These are phyloP conservation scores for Alentia gelatinosa DNA, from an alignment of 2,888 invertebrate genomes.

Conservation along the genomic window DNA sequence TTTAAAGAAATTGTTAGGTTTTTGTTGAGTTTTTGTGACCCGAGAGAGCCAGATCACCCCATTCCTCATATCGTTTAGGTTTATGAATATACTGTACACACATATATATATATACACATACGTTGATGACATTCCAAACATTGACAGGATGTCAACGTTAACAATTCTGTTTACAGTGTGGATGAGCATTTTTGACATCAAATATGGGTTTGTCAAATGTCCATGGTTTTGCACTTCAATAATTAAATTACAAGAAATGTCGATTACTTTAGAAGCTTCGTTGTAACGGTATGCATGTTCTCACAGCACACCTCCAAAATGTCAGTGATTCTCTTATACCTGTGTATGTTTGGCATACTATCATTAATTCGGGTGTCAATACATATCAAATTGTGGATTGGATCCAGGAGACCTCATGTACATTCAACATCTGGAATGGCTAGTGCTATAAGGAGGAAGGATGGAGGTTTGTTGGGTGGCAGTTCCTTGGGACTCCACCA, in stretches of 20 bases:
- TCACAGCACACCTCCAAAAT: not conserved
- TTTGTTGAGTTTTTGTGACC: not conserved
- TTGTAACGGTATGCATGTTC: not conserved
- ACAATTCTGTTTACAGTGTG: not conserved
- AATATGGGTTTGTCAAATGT: not conserved
- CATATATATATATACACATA: not conserved
- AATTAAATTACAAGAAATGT: not conserved
- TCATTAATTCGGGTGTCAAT: not conserved
- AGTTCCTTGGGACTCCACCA: not conserved
- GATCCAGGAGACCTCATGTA: not conserved
- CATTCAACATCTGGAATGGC: constrained; percentile 4
- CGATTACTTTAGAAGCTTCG: not conserved
- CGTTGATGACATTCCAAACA: not conserved
- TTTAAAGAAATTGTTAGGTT: not conserved
- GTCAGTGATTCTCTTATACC: not conserved
- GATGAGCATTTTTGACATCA: not conserved
- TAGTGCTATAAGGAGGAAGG: not conserved
- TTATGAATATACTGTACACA: not conserved
- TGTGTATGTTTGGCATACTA: not conserved
- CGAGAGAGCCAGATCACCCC: not conserved
- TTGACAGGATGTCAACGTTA: not conserved
- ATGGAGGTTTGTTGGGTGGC: not conserved
- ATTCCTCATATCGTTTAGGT: not conserved
- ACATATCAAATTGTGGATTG: not conserved
- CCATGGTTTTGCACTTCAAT: not conserved